Evolutionary conservation across 2,888 invertebrate genomes (phyloP).

Genomic region (Euplexia lucipara): DNA sequence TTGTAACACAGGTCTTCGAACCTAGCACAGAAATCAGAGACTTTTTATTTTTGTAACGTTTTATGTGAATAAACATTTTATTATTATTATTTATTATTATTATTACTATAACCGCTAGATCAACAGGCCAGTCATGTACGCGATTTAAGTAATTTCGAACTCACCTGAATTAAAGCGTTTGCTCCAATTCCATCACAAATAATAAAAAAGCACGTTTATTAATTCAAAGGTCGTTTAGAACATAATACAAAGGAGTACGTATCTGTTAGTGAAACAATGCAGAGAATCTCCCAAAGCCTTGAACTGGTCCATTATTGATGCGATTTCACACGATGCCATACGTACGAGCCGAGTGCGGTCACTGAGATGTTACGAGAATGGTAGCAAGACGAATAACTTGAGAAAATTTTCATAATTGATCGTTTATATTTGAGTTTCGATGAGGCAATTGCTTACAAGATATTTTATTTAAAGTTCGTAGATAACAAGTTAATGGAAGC

Average conservation of each 20-base stretch:
- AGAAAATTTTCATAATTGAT: slow-evolving; percentile 7
- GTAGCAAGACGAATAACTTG: slow-evolving; percentile 24
- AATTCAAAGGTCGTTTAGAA: slow-evolving; percentile 60
- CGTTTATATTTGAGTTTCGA: slow-evolving; percentile 2
- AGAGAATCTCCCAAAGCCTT: slow-evolving; percentile 71
- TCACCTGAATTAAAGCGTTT: not conserved
- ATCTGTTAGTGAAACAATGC: slow-evolving; percentile 63
- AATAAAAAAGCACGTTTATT: slow-evolving; percentile 45
- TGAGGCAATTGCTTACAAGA: not conserved
- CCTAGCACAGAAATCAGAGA: too few species aligned
- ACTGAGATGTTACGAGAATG: slow-evolving; percentile 60
- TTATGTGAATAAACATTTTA: too few species aligned
- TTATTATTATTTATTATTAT: too few species aligned
- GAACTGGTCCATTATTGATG: slow-evolving; percentile 65
- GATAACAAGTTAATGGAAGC: too few species aligned
- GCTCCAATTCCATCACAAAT: slow-evolving; percentile 26
- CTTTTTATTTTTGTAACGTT: too few species aligned
- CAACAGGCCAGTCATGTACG: too few species aligned
- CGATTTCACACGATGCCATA: slow-evolving; percentile 71
- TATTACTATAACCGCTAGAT: too few species aligned
- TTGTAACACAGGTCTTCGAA: too few species aligned
- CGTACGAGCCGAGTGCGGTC: slow-evolving; percentile 55
- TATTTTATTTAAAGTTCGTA: not conserved
- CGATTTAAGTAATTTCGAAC: too few species aligned
- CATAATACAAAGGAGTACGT: slow-evolving; percentile 65